These are phyloP conservation scores for Diadophis punctatus DNA, from an alignment of 2,113 vertebrate species.

Conservation along the genomic window DNA sequence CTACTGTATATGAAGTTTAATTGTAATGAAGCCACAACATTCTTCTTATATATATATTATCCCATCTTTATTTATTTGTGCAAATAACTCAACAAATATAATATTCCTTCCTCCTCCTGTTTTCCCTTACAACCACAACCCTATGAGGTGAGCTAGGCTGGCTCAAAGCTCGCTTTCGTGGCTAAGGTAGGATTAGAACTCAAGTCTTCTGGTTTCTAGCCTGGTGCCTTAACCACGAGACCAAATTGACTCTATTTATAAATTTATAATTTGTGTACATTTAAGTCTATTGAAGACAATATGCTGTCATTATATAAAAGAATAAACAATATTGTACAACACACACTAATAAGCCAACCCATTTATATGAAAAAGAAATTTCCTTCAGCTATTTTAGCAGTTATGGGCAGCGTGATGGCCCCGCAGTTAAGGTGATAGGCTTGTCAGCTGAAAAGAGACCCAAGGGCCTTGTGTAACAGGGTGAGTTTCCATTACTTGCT, in stretches of 20 bases:
- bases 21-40: not conserved
- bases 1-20: not conserved
- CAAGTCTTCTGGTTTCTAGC: not conserved
- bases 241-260: not conserved
- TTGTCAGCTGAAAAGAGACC: not conserved
- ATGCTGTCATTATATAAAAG: not conserved
- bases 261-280: not conserved
- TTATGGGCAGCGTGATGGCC: not conserved
- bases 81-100: not conserved
- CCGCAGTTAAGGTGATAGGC: not conserved
- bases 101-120: not conserved
- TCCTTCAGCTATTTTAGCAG: not conserved
- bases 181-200: not conserved
- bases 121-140: not conserved
- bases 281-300: not conserved
- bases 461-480: not conserved
- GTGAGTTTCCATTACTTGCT: not conserved
- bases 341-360: not conserved
- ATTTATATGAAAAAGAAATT: not conserved
- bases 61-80: not conserved
- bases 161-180: not conserved
- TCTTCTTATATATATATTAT: not conserved
- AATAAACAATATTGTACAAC: not conserved
- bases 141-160: not conserved
- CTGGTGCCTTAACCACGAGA: not conserved